Evolutionary conservation across 1,140 invertebrate genomes (phyloP), one percentile per base, ranked within the genome.

Genomic region (Heliconius congener): DNA sequence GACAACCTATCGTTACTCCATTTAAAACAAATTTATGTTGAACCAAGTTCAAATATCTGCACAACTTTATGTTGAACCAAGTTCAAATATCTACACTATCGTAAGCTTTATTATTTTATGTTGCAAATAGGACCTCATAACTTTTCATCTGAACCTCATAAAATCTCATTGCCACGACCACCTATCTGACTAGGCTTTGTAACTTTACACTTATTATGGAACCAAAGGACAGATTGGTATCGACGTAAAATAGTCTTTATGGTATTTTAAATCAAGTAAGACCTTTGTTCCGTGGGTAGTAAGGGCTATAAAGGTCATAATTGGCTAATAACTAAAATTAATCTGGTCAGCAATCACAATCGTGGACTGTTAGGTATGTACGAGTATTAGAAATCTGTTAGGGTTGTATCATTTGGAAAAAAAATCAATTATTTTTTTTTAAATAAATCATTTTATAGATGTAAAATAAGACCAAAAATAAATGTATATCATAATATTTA

Each of bases 171-270:
- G 88, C 82, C 86, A 87, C 88, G 84, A 86, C 85, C 81, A 77
- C 77, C 82, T 84, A 83, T 81, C 81, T 83, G 78, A 81, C 83
- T 82, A 78, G 74, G 84, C 81, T 84, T 82, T 87, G 87, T 88
- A 92, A 92, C 86, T 85, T 84, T 84, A 90, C 86, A 90, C 88
- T 90, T 91, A 90, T 88, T 89, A 86, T 82, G 77, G 82, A 71
- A 79, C 81, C 78, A 81, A 79, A 76, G 81, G 83, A 88, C 85
- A 85, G 83, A 88, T 90, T 84, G 79, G 84, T 86, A 86, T 86
- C 84, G 80, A 84, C 80, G 82, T 85, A 81, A 87, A 88, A 88
- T 87, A 82, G 81, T 78, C 73, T 84, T 82, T 83, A 84, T 83
- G 70, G 80, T 79, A 79, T 76, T 84, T 71, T 78, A 79, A 71